Evolutionary conservation across 2,797 vertebrate genomes (phyloP).

Genomic region (Cetoscarus ocellatus): DNA sequence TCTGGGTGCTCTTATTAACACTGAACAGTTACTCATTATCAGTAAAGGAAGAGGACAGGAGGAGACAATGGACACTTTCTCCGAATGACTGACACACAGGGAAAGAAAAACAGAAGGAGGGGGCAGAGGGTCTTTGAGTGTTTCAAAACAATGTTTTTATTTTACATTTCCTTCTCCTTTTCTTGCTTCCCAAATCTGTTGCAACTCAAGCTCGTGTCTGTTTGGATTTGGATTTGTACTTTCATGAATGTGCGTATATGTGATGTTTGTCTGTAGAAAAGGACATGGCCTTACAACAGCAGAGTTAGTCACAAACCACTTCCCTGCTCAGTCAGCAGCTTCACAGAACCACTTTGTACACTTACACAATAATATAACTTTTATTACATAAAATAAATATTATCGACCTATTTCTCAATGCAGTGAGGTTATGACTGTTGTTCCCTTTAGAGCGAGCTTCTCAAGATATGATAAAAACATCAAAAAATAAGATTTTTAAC

Average conservation of each 20-base stretch:
- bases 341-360: conserved; percentile 53
- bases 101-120: conserved; percentile 19
- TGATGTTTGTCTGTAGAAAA: conserved; percentile 11
- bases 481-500: too few relatives aligned
- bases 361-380: conserved; percentile 38
- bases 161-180: conserved; percentile 44
- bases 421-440: conserved; percentile 1
- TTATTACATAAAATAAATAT: conserved; percentile 25
- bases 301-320: conserved; percentile 44
- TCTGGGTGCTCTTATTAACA: conserved; percentile 46
- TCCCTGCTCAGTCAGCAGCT: conserved; percentile 17
- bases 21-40: conserved; percentile 55
- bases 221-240: background rate
- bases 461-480: too few relatives aligned
- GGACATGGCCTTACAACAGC: conserved; percentile 10
- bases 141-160: conserved; percentile 23
- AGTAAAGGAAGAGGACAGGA: conserved; percentile 40
- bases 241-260: conserved; percentile 2
- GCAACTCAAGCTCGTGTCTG: background rate
- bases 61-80: conserved; percentile 45
- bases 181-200: conserved; percentile 3
- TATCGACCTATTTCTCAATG: conserved; percentile 1
- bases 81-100: conserved; percentile 22
- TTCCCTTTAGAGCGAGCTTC: too few relatives aligned
- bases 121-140: background rate